Evolutionary conservation across 1,140 invertebrate species (phyloP), one percentile per base, ranked within the genome.

Genomic region (Drosophila simulans): DNA sequence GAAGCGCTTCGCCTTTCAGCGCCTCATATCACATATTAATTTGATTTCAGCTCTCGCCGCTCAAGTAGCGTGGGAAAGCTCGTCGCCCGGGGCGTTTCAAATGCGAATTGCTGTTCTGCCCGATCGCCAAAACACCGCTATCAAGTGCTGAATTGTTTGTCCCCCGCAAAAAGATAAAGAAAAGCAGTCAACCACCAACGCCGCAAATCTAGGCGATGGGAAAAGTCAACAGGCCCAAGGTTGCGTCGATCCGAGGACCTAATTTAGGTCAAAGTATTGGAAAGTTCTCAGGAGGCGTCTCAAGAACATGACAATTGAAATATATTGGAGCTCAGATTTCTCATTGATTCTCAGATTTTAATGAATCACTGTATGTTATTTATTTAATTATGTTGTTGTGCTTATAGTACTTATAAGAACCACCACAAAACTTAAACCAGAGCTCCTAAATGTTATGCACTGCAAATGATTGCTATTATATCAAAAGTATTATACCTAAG

Each of bases 51-150:
- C 49, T 74, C 59, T 49, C 45, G 65, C 52, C 49, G 49, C 76
- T 83, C 62, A 77, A 78, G 80, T 84, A 89, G 84, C 84, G 84
- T 89, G 84, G 84, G 84, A 89, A 89, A 66, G 72, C 73, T 55
- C 51, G 17, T 22, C 12, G 43, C 65, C 59, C 46, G 49, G 73
- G 34, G 40, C 53, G 27, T n/a, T 22, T 70, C 43, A 15, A 55
- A 42, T 70, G 68, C 68, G 65, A 69, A 56, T 74, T 88, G 63
- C 56, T 72, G 35, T 60, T 58, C 42, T 48, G 56, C 17, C 11
- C 52, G 42, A 82, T 77, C 59, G 77, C 58, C 58, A 59, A 53
- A 52, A 48, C 39, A 52, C 27, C 37, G 48, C 71, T 84, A 85
- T 85, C 81, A 85, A 86, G 81, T 85, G 81, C 43, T 56, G 34